Evolutionary conservation across 2,113 vertebrate species (phyloP).

Genomic region (Mandrillus leucophaeus): DNA sequence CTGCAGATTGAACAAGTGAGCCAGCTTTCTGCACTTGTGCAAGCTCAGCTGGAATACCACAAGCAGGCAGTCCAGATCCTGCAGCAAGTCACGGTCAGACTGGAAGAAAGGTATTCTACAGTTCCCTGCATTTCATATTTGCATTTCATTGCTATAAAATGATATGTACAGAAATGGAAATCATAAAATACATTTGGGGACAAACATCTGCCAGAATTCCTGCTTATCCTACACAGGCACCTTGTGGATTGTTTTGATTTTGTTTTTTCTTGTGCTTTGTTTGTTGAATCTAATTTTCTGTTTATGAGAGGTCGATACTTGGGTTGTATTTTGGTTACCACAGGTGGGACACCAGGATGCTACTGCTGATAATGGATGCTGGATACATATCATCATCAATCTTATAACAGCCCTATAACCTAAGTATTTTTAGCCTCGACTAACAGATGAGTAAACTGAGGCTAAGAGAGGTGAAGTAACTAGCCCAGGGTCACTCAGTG

Average conservation of each 20-base stretch:
- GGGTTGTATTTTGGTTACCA: background rate
- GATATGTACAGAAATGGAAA: background rate
- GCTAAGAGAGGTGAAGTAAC: background rate
- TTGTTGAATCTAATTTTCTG: background rate
- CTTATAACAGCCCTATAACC: background rate
- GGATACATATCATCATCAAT: background rate
- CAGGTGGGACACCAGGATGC: background rate
- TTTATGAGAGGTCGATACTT: background rate
- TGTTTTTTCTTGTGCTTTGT: background rate
- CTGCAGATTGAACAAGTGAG: constrained; percentile 97
- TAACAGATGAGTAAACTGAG: background rate
- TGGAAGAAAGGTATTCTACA: constrained; percentile 91
- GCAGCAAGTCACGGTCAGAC: constrained; percentile 93
- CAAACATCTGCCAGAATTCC: background rate
- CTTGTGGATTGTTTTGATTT: background rate
- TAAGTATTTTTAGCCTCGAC: background rate
- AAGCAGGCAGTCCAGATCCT: constrained; percentile 95
- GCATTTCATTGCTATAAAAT: background rate
- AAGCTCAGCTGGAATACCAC: constrained; percentile 98
- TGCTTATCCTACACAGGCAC: background rate
- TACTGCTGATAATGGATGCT: background rate
- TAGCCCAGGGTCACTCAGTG: background rate
- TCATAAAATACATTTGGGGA: background rate
- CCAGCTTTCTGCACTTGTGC: constrained; percentile 95
- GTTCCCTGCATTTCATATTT: background rate